These are phyloP conservation scores for Helleia helle DNA, from an alignment of 2,888 invertebrate genomes.

Conservation along the genomic window DNA sequence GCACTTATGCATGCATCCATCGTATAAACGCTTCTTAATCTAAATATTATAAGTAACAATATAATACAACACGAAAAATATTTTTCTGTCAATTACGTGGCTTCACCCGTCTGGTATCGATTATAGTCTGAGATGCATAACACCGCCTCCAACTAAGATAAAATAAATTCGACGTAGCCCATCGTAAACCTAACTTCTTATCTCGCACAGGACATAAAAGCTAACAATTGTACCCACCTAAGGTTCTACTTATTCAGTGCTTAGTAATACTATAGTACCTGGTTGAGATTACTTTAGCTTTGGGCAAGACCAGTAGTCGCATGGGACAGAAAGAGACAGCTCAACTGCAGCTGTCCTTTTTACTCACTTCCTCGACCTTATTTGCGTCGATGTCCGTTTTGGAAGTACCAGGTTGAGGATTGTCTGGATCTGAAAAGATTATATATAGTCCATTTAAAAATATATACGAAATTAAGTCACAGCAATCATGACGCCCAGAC, in stretches of 20 bases:
- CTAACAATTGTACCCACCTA: constrained; percentile 22
- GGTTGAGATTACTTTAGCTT: constrained; percentile 66
- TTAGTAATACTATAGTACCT: constrained; percentile 51
- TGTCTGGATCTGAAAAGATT: constrained; percentile 41
- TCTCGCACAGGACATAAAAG: constrained; percentile 16
- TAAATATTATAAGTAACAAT: no score
- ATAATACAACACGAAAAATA: no score
- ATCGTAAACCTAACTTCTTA: constrained; percentile 13
- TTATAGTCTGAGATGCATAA: constrained; percentile 9
- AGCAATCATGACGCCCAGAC: no score
- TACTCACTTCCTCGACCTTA: constrained; percentile 34
- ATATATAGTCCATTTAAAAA: no score
- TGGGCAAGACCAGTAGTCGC: constrained; percentile 54
- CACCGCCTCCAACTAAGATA: constrained; percentile 12
- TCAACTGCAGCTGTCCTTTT: constrained; percentile 57
- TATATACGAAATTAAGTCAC: no score
- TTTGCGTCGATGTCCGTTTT: constrained; percentile 35
- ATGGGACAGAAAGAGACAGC: constrained; percentile 37
- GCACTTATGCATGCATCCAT: no score
- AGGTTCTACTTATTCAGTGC: constrained; percentile 46
- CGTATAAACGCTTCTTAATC: no score
- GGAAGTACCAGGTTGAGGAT: constrained; percentile 43
- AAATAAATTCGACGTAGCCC: constrained; percentile 21
- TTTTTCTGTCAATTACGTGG: no score
- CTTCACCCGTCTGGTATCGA: no score